Evolutionary conservation across 2,113 vertebrate genomes (phyloP).

Genomic region (Phaethornis superciliosus): DNA sequence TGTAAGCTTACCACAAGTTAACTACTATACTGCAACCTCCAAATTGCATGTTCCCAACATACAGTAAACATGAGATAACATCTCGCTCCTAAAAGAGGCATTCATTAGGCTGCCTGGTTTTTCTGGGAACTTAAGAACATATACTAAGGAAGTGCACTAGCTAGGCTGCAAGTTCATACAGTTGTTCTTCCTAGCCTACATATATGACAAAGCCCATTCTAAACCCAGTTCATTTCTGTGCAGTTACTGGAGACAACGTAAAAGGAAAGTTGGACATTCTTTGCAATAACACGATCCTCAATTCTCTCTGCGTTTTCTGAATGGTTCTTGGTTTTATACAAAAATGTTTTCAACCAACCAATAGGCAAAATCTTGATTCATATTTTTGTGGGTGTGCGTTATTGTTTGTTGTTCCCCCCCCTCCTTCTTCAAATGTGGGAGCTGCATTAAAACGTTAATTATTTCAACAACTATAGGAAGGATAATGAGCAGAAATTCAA

Average conservation of each 20-base stretch:
- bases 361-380: not conserved
- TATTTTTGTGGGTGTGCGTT: not conserved
- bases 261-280: not conserved
- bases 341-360: not conserved
- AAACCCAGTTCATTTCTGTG: not conserved
- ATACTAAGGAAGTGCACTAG: not conserved
- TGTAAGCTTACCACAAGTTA: not conserved
- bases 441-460: not conserved
- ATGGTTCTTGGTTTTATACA: not conserved
- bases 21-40: not conserved
- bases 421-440: not conserved
- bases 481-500: not conserved
- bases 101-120: not conserved
- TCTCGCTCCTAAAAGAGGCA: not conserved
- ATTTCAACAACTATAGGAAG: not conserved
- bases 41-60: not conserved
- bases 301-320: not conserved
- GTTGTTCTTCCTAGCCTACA: not conserved
- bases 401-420: rapidly evolving
- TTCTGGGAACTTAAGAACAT: not conserved
- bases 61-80: rapidly evolving
- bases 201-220: not conserved
- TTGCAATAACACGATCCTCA: not conserved
- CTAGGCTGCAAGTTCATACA: not conserved
- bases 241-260: not conserved